A percentile compares a stretch with the other conserved stretches of the same genome.
Conservation (phyloP, 2,797 vertebrate genomes). For the Ibycter americanus region DNA sequence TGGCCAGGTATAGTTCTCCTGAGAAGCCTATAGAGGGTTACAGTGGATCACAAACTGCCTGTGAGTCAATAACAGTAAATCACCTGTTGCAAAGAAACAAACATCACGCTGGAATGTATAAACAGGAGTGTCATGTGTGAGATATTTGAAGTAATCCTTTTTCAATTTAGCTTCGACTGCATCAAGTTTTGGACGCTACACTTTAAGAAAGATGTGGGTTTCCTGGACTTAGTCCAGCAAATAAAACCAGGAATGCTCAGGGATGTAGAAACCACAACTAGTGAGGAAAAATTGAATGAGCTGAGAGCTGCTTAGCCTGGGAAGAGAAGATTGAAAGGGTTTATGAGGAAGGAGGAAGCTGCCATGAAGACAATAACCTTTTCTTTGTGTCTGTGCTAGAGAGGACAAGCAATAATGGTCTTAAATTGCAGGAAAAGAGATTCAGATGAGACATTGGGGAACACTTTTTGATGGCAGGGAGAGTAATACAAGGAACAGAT, state of each 20-base stretch:
- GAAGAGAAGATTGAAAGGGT: background rate
- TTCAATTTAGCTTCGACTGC: background rate
- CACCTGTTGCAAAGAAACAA: slow-evolving; percentile 35
- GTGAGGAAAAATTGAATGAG: background rate
- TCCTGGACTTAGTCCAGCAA: background rate
- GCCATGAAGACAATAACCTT: slow-evolving; percentile 21
- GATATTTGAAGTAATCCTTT: background rate
- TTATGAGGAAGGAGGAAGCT: background rate
- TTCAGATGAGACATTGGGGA: slow-evolving; percentile 48
- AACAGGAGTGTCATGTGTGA: background rate
- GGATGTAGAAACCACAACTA: background rate
- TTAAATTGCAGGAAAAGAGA: slow-evolving; percentile 42
- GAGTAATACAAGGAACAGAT: slow-evolving; percentile 12
- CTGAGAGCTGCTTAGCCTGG: background rate
- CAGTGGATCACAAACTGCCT: background rate
- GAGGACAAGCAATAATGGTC: background rate
- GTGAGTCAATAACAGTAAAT: slow-evolving; percentile 16
- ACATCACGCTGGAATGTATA: background rate
- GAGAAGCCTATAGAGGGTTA: background rate
- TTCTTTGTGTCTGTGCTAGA: background rate
- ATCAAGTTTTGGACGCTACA: background rate
- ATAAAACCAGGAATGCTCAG: background rate
- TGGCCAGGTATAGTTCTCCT: background rate
- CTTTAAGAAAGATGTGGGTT: background rate
- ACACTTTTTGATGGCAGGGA: slow-evolving; percentile 5